Conservation (phyloP, 2,888 invertebrate species). For the Nasonovia ribisnigri region DNA sequence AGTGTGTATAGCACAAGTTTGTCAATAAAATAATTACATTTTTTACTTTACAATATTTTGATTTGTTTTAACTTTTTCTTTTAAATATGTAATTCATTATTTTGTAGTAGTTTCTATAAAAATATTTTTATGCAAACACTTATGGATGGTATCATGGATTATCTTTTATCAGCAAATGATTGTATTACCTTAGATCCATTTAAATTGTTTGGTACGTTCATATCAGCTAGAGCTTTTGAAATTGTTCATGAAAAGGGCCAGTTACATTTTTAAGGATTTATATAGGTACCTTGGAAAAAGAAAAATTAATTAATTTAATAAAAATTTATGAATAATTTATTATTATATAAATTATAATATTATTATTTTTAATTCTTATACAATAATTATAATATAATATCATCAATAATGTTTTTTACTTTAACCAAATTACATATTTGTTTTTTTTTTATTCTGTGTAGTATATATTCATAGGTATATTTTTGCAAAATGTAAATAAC, state of each 20-base stretch:
- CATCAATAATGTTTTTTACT: no score
- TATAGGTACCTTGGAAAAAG: conserved; percentile 79
- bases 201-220: conserved; percentile 75
- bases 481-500: no score
- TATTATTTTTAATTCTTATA: no score
- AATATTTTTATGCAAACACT: conserved; percentile 92
- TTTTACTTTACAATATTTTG: conserved; percentile 60
- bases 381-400: no score
- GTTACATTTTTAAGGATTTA: conserved; percentile 89
- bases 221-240: conserved; percentile 92
- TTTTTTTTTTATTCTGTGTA: no score
- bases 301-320: conserved; percentile 60
- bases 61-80: conserved; percentile 11
- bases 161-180: conserved; percentile 85
- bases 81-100: conserved; percentile 79
- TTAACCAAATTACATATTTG: no score
- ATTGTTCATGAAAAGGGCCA: conserved; percentile 90
- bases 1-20: conserved; percentile 69
- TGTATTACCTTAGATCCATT: conserved; percentile 73
- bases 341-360: no score
- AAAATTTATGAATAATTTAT: neutral
- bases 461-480: no score
- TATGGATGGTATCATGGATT: conserved; percentile 86
- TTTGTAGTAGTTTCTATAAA: conserved; percentile 94
- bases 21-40: conserved; percentile 48